Evolutionary conservation across 2,113 vertebrate species (phyloP).

Genomic region (Platichthys flesus): DNA sequence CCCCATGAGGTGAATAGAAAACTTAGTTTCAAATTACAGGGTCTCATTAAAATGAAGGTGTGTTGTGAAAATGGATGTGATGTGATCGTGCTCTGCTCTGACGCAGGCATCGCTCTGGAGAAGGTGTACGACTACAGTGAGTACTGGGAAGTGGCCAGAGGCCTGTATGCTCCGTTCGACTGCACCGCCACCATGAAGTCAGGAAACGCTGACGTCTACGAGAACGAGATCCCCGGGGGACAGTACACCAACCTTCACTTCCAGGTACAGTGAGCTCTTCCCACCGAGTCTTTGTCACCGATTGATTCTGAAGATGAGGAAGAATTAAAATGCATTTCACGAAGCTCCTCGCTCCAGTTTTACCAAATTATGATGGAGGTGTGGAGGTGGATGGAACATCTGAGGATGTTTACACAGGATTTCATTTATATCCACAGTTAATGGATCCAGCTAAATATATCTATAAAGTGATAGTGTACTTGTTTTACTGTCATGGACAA

Average conservation of each 20-base stretch:
- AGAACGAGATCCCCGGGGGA: conserved; percentile 98
- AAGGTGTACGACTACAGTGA: conserved; percentile 96
- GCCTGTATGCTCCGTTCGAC: conserved; percentile 93
- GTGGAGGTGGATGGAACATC: too few relatives aligned
- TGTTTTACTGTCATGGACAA: too few relatives aligned
- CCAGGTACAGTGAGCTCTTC: conserved; percentile 69
- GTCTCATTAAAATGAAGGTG: not conserved
- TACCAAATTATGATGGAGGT: not conserved
- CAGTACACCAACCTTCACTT: conserved; percentile 99
- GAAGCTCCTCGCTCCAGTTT: not conserved
- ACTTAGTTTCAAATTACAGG: not conserved
- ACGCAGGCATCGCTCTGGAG: conserved; percentile 88
- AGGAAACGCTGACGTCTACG: conserved; percentile 95
- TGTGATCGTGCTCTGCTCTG: not conserved
- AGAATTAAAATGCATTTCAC: conserved; percentile 9
- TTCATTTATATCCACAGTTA: too few relatives aligned
- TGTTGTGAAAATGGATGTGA: not conserved
- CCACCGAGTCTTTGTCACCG: not conserved
- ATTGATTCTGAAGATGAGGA: conserved; percentile 15
- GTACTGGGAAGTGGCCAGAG: conserved; percentile 95
- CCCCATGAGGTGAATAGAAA: not conserved
- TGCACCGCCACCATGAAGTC: conserved; percentile 99
- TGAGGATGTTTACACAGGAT: too few relatives aligned
- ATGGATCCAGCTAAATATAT: too few relatives aligned
- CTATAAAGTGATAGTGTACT: too few relatives aligned